Base-by-base conservation (phyloP, 2,888 invertebrate genomes). In the Netelia melanura region DNA sequence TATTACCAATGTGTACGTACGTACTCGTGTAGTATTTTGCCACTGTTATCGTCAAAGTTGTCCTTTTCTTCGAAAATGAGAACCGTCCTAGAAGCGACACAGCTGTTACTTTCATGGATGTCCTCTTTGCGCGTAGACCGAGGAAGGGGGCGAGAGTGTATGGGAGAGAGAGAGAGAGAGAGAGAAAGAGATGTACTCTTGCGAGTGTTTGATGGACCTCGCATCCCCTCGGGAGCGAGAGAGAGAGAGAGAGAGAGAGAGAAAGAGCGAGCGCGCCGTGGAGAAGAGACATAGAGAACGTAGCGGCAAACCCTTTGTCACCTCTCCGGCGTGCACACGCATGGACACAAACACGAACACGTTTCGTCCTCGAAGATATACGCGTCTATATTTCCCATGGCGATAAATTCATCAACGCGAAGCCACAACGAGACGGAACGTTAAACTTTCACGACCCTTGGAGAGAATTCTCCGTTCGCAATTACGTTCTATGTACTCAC, bases 101-200 rank as follows among this genome's bases (percentile, higher is more conserved):
- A 82, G 64, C 85, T 75, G 82, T 82, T 82, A 79, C 82, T 82
- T 79, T 30, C 65, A 52, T n/a, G 17, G 43, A 81, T 77, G 44
- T 48, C 61, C 61, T 54, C 8, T 25, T 56, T n/a, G 70, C 5
- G n/a, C 17, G 38, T 38, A 38, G 38, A 38, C 38, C 38, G 38
- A 38, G 38, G 38, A 38, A 38, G 38, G 6, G 38, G 6, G 38
- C 8, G 38, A 6, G 30, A 3, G 30, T 30, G 30, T 30, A 3
- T 30, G 30, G 0, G 30, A 3, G 9, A 21, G 58, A 23, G 44
- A 25, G 1, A 58, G n/a, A 61, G 8, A 23, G 61, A 14, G 48
- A 72, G 54, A 62, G 72, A 62, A 67, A 58, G 10, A 48, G 61
- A 52, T 1, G 58, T 21, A 64, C 61, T 52, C 30, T 38, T 58